These are phyloP conservation scores for Meandrusa payeni DNA, from an alignment of 2,888 invertebrate genomes.

Conservation along the genomic window DNA sequence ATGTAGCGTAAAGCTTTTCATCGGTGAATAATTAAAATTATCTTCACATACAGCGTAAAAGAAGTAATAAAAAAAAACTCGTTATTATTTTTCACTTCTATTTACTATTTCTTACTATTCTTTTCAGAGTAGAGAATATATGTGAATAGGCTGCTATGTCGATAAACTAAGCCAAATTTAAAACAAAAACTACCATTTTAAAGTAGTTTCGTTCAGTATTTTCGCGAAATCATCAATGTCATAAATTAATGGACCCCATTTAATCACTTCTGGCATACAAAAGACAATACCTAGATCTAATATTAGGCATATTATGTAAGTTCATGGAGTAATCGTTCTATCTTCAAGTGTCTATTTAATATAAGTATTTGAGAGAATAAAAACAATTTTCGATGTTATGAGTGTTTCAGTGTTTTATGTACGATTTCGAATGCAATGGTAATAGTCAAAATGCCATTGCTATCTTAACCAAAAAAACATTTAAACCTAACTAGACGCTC, in stretches of 20 bases:
- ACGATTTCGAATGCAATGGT: slow-evolving; percentile 13
- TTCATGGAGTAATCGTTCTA: slow-evolving; percentile 75
- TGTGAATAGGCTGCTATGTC: no score
- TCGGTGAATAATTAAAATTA: no score
- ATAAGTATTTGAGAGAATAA: slow-evolving; percentile 71
- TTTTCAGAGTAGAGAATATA: no score
- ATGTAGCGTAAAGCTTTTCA: no score
- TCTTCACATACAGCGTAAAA: no score
- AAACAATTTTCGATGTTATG: slow-evolving; percentile 62
- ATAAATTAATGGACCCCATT: slow-evolving; percentile 59
- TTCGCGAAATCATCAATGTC: slow-evolving; percentile 44
- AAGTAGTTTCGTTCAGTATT: slow-evolving; percentile 48
- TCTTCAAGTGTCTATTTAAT: slow-evolving; percentile 76
- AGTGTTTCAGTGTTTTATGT: slow-evolving; percentile 54
- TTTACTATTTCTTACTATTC: no score
- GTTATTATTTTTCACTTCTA: no score
- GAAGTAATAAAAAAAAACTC: no score
- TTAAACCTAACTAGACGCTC: slow-evolving; percentile 21
- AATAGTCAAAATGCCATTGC: slow-evolving; percentile 34
- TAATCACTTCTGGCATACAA: slow-evolving; percentile 75
- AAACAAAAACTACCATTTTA: no score
- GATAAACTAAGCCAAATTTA: no score
- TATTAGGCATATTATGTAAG: slow-evolving; percentile 77
- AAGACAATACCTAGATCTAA: slow-evolving; percentile 82
- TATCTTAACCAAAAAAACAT: slow-evolving; percentile 24